Base-by-base conservation (phyloP, 2,797 vertebrate genomes). In the Sebastes nivosus region DNA sequence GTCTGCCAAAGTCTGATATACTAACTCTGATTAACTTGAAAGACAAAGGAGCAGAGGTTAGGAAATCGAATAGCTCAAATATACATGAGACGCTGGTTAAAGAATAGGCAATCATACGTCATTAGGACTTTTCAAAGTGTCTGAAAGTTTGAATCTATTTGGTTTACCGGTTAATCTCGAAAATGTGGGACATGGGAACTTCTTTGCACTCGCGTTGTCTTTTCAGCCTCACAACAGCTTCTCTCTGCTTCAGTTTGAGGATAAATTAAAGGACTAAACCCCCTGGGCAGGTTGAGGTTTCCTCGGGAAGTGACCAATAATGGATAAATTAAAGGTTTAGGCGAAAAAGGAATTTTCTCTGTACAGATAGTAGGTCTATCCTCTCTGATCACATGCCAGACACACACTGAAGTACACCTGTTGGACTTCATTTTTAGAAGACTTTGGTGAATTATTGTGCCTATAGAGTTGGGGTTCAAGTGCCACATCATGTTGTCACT, bases 61-160 rank as follows among this genome's bases (percentile, higher is more conserved):
- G 71, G 83, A 89, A 73, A 79, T 9, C 77, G 71, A 86, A 87
- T 14, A 86, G 81, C 76, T 91, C 72, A 77, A 87, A 89, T 81
- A 87, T 79, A 92, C 71, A 86, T 29, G 38, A 82, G 75, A 87
- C 59, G 87, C 78, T 83, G 86, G 79, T 84, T 89, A 77, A 84
- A 72, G 59, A 75, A 84, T 67, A 80, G 10, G 75, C 64, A 69
- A 72, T 79, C 20, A 25, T 73, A 59, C 5, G 50, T 77, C 65
- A 67, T 58, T 11, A 7, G 42, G 22, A 59, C 6, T 38, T 65
- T 64, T 66, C 63, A 85, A 85, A 89, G 80, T 83, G 79, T 86
- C 83, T 82, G 27, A 80, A 79, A 32, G 50, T 77, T 57, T 64
- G 1, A 67, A 66, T 77, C 4, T 42, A 38, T 88, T 84, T 90